Evolutionary conservation across 2,797 vertebrate genomes (phyloP), one percentile per base, ranked within the genome.

Genomic region (Limosa lapponica): DNA sequence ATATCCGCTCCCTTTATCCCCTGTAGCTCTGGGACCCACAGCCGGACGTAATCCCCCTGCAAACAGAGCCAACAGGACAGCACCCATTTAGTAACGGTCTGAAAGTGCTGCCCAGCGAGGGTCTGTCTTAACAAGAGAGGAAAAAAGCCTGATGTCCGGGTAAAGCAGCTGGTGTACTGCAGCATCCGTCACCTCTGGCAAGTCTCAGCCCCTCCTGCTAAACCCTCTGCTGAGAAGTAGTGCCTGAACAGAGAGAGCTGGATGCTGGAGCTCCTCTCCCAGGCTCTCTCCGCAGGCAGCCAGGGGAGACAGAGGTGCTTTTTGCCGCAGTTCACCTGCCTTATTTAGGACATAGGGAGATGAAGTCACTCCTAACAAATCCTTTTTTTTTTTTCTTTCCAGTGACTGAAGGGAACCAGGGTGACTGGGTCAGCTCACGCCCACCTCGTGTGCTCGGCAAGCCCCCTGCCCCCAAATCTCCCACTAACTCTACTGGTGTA

Each of bases 1-100:
- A 98, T 96, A 9, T 98, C 98, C 67, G 96, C 94, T 61, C 98
- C 98, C 73, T 93, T 96, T 92, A 99, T 91, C n/a, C 94, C 94
- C 81, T 91, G 97, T 46, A 99, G 96, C 89, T 99, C 98, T 54
- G 98, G 98, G 65, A 99, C 77, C 99, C 98, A 99, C 43, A 94
- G 97, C 8, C 98, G 92, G 51, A 98, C 72, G 1, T 98, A 99
- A 78, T 99, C 98, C 4, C 98, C 98, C 98, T 99, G 85, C 72
- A 94, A 83, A 82, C 16, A 94, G 30, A 97, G 61, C 46, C 58
- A 87, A 1, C 6, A 9, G 36, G 17, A 44, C 14, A 43, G 55
- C 34, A 81, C 67, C 41, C 34, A 11, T 28, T 83, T 65, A 88
- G 44, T 10, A 32, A 54, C 15, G 16, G 19, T 5, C 44, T 16